phyloP scores from a whole-genome alignment of 2,797 vertebrate genomes.

The Rachycentron canadum region DNA sequence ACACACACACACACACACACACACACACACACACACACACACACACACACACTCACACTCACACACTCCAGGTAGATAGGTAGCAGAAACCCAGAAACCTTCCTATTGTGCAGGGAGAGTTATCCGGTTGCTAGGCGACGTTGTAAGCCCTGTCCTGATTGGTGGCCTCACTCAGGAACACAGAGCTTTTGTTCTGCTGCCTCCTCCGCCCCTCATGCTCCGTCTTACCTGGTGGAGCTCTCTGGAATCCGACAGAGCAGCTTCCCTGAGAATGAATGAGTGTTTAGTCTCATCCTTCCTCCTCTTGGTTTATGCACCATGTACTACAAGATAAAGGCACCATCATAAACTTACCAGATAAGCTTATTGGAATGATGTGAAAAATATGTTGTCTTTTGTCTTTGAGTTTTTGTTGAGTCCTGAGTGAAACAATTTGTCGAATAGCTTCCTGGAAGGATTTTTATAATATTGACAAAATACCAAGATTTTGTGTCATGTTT shows the following conservation, averaged over 20 bases:
- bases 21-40: neutral
- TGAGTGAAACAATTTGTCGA: neutral
- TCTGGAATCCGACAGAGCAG: slow-evolving; percentile 50
- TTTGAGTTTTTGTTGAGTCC: slow-evolving; percentile 1
- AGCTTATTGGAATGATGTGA: slow-evolving; percentile 1
- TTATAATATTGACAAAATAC: slow-evolving; percentile 29
- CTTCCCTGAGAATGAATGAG: neutral
- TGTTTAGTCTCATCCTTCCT: neutral
- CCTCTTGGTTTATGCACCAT: neutral
- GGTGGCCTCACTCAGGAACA: slow-evolving; percentile 55
- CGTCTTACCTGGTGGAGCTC: slow-evolving; percentile 60
- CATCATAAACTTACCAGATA: slow-evolving; percentile 25
- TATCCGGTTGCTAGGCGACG: slow-evolving; percentile 75
- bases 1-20: slow-evolving; percentile 6
- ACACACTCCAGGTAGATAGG: too few relatives aligned
- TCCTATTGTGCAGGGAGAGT: slow-evolving; percentile 67
- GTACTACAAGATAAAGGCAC: neutral
- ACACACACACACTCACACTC: neutral
- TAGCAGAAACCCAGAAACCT: slow-evolving; percentile 45
- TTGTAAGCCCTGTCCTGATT: slow-evolving; percentile 56
- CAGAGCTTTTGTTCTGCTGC: slow-evolving; percentile 72
- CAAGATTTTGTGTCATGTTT: slow-evolving; percentile 43
- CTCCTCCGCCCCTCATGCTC: slow-evolving; percentile 34
- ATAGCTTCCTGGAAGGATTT: slow-evolving; percentile 7
- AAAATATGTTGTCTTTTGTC: neutral